A percentile compares a stretch with the other conserved stretches of the same genome.
These are phyloP conservation scores for Apodemia zela DNA, from an alignment of 2,888 invertebrate genomes.

Conservation along the genomic window DNA sequence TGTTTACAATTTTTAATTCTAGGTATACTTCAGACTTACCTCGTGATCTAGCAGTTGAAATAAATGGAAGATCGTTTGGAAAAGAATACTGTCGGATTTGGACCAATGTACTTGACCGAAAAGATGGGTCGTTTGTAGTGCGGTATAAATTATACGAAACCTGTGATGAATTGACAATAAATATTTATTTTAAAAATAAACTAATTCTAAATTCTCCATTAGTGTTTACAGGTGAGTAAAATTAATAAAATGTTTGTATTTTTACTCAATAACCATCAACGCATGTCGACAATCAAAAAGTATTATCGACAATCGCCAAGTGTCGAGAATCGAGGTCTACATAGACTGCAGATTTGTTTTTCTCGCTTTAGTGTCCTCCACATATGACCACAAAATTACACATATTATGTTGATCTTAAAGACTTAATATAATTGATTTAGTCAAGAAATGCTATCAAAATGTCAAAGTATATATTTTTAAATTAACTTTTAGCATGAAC, in stretches of 20 bases:
- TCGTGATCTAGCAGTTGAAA: conserved; percentile 70
- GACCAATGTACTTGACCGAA: conserved; percentile 88
- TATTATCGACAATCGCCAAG: too few relatives aligned
- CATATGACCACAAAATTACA: too few relatives aligned
- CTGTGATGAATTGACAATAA: conserved; percentile 86
- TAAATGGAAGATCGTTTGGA: conserved; percentile 77
- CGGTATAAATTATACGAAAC: conserved; percentile 90
- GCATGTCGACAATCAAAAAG: too few relatives aligned
- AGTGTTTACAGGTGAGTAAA: conserved; percentile 78
- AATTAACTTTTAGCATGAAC: too few relatives aligned
- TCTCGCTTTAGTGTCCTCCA: too few relatives aligned
- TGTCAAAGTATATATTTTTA: too few relatives aligned
- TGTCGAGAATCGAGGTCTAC: too few relatives aligned
- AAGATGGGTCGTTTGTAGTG: conserved; percentile 91
- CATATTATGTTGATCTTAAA: too few relatives aligned
- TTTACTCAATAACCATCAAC: neutral
- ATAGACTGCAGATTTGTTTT: too few relatives aligned
- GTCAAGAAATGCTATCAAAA: too few relatives aligned
- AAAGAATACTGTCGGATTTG: conserved; percentile 84
- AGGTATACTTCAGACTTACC: conserved; percentile 78
- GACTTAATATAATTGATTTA: too few relatives aligned
- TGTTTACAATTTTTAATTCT: conserved; percentile 41
- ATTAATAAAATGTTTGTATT: neutral
- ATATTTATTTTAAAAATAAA: conserved; percentile 82
- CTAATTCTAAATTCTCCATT: conserved; percentile 84